Evolutionary conservation across 2,797 vertebrate species (phyloP).

Genomic region (Sebastes hubbsi): DNA sequence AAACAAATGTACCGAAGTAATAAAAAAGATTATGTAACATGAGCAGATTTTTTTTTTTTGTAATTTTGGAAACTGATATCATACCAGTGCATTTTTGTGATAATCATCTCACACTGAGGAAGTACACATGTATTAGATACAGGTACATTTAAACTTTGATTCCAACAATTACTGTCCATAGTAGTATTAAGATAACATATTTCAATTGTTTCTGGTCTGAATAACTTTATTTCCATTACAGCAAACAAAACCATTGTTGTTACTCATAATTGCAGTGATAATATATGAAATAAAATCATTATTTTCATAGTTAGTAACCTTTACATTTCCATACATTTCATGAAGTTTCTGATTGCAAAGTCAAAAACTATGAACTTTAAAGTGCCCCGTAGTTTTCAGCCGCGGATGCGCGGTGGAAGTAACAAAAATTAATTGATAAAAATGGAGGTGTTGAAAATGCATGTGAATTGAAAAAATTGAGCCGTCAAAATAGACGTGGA

Average conservation of each 20-base stretch:
- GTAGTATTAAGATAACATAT: neutral
- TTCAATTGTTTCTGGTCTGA: neutral
- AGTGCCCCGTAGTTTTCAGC: neutral
- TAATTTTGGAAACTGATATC: neutral
- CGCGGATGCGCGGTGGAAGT: too few species aligned
- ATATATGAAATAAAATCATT: neutral
- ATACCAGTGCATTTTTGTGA: neutral
- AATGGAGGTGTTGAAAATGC: too few species aligned
- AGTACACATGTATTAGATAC: neutral
- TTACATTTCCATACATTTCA: neutral
- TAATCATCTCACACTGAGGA: neutral
- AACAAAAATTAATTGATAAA: too few species aligned
- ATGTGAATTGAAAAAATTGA: too few species aligned
- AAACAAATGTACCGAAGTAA: conserved; percentile 72
- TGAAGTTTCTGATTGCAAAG: too few species aligned
- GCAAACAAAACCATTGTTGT: neutral
- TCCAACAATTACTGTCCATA: neutral
- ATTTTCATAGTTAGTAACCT: neutral
- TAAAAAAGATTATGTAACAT: conserved; percentile 62
- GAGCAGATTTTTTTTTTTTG: conserved; percentile 16
- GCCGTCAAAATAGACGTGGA: too few species aligned
- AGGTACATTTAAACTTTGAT: neutral
- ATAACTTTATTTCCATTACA: neutral
- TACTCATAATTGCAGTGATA: neutral
- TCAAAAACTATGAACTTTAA: too few species aligned